Conservation (phyloP, 2,888 invertebrate species). For the Drosophila borborema region DNA sequence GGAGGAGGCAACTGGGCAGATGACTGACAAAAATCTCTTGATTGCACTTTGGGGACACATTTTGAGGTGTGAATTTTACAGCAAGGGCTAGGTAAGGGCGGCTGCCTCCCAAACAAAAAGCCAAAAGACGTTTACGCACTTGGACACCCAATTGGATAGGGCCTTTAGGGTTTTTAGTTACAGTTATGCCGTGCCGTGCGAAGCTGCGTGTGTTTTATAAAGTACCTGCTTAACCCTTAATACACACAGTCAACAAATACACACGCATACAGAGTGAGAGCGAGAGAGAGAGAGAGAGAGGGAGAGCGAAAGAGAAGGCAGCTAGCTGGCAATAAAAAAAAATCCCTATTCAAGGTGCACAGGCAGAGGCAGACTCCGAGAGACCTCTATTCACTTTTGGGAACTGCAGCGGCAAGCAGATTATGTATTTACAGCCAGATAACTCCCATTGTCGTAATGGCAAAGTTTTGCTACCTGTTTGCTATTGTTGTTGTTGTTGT, state of each 20-base stretch:
- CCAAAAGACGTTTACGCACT: slow-evolving; percentile 33
- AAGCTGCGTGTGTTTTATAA: slow-evolving; percentile 65
- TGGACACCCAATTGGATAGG: slow-evolving; percentile 20
- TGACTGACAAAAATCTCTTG: slow-evolving; percentile 65
- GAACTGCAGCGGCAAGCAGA: slow-evolving; percentile 60
- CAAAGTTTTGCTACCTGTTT: slow-evolving; percentile 53
- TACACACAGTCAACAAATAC: slow-evolving; percentile 16
- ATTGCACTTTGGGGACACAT: slow-evolving; percentile 76
- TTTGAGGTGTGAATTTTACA: slow-evolving; percentile 75
- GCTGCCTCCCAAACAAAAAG: slow-evolving; percentile 1
- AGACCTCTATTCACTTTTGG: not conserved
- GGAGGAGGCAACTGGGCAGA: slow-evolving; percentile 13
- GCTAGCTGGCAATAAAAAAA: slow-evolving; percentile 73
- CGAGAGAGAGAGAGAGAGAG: too few species aligned
- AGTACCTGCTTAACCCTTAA: slow-evolving; percentile 80
- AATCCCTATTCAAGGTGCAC: slow-evolving; percentile 72
- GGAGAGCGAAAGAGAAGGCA: not conserved
- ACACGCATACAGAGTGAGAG: not conserved
- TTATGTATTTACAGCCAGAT: slow-evolving; percentile 80
- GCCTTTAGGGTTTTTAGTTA: slow-evolving; percentile 66
- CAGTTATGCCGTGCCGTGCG: slow-evolving; percentile 41
- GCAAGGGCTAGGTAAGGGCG: not conserved
- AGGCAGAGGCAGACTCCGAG: slow-evolving; percentile 3
- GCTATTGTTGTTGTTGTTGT: slow-evolving; percentile 24
- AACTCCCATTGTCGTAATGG: slow-evolving; percentile 73